A percentile compares a stretch with the other conserved stretches of the same genome.
These are phyloP conservation scores for Pygoscelis adeliae DNA, from an alignment of 2,113 vertebrate genomes.

Conservation along the genomic window DNA sequence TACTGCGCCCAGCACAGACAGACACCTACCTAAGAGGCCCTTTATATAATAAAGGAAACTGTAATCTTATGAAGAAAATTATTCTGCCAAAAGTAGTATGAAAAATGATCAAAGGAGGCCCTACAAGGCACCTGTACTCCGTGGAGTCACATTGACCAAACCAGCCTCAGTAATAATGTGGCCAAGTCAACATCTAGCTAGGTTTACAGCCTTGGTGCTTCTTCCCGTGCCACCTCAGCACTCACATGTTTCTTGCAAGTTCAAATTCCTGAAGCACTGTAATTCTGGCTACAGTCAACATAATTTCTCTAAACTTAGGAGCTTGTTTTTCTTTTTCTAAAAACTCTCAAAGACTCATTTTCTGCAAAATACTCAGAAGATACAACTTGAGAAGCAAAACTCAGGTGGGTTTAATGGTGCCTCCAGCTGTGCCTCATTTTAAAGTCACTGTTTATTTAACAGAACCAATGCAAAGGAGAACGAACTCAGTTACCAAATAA, in stretches of 20 bases:
- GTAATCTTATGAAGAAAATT: not conserved
- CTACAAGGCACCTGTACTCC: not conserved
- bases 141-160: not conserved
- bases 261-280: not conserved
- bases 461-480: not conserved
- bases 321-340: not conserved
- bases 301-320: not conserved
- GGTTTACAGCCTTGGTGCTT: not conserved
- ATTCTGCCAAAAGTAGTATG: not conserved
- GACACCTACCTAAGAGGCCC: not conserved
- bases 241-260: not conserved
- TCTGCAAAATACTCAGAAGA: slow-evolving; percentile 22
- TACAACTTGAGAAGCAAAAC: not conserved
- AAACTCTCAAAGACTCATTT: not conserved
- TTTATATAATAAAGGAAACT: not conserved
- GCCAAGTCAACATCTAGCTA: not conserved
- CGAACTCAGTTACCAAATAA: not conserved
- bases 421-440: slow-evolving; percentile 18
- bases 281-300: not conserved
- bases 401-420: not conserved
- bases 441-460: slow-evolving; percentile 10
- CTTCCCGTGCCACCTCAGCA: not conserved
- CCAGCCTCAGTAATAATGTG: not conserved
- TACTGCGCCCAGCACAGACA: not conserved
- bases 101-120: not conserved